These are phyloP conservation scores for Orthosia gothica DNA, from an alignment of 2,888 invertebrate genomes.

Conservation along the genomic window DNA sequence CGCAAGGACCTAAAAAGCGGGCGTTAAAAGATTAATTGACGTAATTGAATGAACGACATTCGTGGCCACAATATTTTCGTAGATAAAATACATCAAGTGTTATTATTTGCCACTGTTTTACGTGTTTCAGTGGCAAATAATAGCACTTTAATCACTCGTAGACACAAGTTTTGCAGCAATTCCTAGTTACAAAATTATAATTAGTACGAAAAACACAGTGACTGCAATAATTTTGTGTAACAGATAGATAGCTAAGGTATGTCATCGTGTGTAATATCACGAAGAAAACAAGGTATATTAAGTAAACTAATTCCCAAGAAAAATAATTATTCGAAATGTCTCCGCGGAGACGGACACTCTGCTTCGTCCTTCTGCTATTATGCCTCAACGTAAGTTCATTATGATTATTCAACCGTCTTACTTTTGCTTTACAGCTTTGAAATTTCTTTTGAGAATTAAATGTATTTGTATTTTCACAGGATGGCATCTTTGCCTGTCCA, in stretches of 20 bases:
- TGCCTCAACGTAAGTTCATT: slow-evolving; percentile 74
- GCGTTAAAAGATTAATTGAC: slow-evolving; percentile 42
- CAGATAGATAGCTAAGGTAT: slow-evolving; percentile 73
- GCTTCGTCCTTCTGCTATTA: slow-evolving; percentile 70
- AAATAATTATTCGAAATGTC: slow-evolving; percentile 77
- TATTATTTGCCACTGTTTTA: not conserved
- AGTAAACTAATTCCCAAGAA: slow-evolving; percentile 74
- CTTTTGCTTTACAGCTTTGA: slow-evolving; percentile 9
- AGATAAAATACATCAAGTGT: slow-evolving; percentile 21
- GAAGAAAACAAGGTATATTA: slow-evolving; percentile 76
- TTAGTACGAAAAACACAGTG: slow-evolving; percentile 61
- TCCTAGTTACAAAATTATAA: slow-evolving; percentile 54
- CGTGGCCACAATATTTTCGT: slow-evolving; percentile 29
- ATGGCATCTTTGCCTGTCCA: slow-evolving; percentile 45
- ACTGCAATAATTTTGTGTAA: slow-evolving; percentile 75
- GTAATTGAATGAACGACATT: slow-evolving; percentile 47
- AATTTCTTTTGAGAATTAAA: slow-evolving; percentile 26
- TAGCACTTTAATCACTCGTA: slow-evolving; percentile 3
- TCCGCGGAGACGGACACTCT: slow-evolving; percentile 73
- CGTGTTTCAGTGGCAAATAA: too few relatives aligned
- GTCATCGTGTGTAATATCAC: slow-evolving; percentile 74
- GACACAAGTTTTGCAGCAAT: slow-evolving; percentile 36
- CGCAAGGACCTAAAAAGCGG: slow-evolving; percentile 19
- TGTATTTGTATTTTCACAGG: slow-evolving; percentile 66
- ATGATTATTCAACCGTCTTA: slow-evolving; percentile 46